These are phyloP conservation scores for Charina bottae DNA, from an alignment of 2,113 vertebrate species.

Conservation along the genomic window DNA sequence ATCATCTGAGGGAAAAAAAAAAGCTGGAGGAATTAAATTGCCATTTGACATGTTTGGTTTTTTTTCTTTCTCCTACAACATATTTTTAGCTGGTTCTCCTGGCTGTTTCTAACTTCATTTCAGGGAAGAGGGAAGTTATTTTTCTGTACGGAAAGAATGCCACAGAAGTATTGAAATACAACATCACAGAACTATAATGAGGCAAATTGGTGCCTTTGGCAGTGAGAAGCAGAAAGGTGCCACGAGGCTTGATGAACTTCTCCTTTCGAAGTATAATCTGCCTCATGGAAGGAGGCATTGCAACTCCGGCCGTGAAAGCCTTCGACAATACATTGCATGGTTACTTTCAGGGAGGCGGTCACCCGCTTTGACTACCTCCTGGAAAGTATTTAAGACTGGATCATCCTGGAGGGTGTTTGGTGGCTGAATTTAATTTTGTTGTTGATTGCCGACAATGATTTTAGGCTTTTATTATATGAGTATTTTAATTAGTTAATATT, in stretches of 20 bases:
- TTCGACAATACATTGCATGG: too few relatives aligned
- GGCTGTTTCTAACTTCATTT: neutral
- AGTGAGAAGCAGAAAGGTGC: too few relatives aligned
- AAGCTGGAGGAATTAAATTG: neutral
- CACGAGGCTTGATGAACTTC: neutral
- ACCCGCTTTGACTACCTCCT: neutral
- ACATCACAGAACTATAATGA: neutral
- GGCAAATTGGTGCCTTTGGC: neutral
- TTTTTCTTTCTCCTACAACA: neutral
- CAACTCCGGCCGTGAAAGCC: too few relatives aligned
- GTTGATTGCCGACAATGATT: neutral
- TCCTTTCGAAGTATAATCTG: neutral
- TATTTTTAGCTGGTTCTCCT: neutral
- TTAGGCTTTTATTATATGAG: neutral
- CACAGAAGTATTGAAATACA: neutral
- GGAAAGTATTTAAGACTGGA: neutral
- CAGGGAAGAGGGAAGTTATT: neutral
- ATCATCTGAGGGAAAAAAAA: neutral
- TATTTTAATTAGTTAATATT: neutral
- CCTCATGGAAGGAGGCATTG: neutral
- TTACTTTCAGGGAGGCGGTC: neutral
- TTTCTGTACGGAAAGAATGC: neutral
- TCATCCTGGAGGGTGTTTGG: neutral
- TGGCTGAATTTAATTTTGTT: neutral
- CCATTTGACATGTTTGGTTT: neutral